phyloP scores from a whole-genome alignment of 2,888 invertebrate species.

The Acrobasis repandana region DNA sequence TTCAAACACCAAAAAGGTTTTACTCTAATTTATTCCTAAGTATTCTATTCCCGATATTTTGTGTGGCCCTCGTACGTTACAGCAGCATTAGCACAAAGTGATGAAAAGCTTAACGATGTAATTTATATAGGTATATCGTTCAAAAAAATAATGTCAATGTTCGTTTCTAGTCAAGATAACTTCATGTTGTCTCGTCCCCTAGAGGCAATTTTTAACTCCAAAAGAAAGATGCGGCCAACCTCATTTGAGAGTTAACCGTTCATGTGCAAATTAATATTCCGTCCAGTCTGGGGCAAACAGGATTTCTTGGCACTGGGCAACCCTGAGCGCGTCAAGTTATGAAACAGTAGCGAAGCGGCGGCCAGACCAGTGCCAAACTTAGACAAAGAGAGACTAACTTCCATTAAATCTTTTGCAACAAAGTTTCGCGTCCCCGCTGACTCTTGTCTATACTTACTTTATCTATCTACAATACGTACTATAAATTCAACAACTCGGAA shows the following conservation, averaged over 20 bases:
- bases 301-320: slow-evolving; percentile 41
- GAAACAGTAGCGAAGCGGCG: slow-evolving; percentile 60
- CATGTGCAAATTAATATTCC: slow-evolving; percentile 15
- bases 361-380: slow-evolving; percentile 75
- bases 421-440: slow-evolving; percentile 65
- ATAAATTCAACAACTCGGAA: slow-evolving; percentile 23
- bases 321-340: slow-evolving; percentile 63
- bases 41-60: too few species aligned
- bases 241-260: not conserved
- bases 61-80: too few species aligned
- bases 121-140: too few species aligned
- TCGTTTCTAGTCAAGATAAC: too few species aligned
- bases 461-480: slow-evolving; percentile 33
- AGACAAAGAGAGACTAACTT: slow-evolving; percentile 78
- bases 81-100: too few species aligned
- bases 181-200: not conserved
- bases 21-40: too few species aligned
- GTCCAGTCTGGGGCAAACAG: slow-evolving; percentile 17
- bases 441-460: slow-evolving; percentile 50
- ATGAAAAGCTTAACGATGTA: too few species aligned
- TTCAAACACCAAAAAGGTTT: too few species aligned
- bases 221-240: not conserved
- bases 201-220: not conserved
- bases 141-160: too few species aligned
- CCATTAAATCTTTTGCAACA: slow-evolving; percentile 81